A percentile compares a stretch with the other conserved stretches of the same genome.
These are phyloP conservation scores for Cairina moschata DNA, from an alignment of 2,113 vertebrate genomes.

Conservation along the genomic window DNA sequence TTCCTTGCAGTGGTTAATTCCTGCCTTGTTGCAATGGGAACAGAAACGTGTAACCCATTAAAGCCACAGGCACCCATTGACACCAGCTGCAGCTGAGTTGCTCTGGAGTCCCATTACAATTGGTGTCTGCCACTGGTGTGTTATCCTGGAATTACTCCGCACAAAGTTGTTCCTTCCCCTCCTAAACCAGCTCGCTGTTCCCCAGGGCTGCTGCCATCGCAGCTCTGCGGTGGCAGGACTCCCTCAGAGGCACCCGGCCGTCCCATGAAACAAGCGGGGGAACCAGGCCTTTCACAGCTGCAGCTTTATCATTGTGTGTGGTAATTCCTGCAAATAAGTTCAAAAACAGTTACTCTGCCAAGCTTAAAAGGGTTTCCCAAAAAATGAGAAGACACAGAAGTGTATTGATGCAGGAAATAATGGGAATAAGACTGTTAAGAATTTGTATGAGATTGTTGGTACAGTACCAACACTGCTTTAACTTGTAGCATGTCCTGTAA, in stretches of 20 bases:
- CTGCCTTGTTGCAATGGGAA: neutral
- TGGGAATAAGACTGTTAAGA: neutral
- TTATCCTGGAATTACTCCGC: neutral
- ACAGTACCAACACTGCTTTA: neutral
- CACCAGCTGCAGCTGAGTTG: neutral
- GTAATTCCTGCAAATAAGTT: neutral
- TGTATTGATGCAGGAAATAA: neutral
- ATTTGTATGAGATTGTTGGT: neutral
- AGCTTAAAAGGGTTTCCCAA: neutral
- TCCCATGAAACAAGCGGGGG: neutral
- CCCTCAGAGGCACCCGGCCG: neutral
- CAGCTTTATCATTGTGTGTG: too few relatives aligned
- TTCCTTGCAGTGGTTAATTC: neutral
- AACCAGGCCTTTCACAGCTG: neutral
- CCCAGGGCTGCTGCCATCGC: slow-evolving; percentile 9
- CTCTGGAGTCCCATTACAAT: neutral
- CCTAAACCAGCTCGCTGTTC: neutral
- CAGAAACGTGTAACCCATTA: neutral
- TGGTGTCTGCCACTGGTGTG: neutral
- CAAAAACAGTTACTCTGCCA: neutral
- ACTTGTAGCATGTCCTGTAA: neutral
- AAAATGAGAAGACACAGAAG: neutral
- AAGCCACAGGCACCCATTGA: neutral
- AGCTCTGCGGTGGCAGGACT: neutral
- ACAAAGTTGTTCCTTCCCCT: neutral